Base-by-base conservation (phyloP, 2,797 vertebrate genomes). In the Falco rusticolus region DNA sequence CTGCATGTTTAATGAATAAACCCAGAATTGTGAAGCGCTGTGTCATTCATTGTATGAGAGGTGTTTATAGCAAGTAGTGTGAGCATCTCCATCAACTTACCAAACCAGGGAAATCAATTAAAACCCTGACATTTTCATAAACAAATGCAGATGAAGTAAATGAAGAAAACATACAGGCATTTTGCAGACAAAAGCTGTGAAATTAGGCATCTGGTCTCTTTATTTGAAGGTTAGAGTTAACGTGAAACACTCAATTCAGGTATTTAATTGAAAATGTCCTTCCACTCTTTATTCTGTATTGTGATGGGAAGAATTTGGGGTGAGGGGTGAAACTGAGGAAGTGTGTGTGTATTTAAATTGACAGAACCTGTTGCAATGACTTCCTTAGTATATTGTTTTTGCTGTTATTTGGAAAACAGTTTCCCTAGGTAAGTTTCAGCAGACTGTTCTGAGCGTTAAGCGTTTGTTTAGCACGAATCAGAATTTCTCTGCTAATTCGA, bases 11-110 rank as follows among this genome's bases (percentile, higher is more conserved):
- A 45, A 25, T 13, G 25, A 72, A 28, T 19, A 16, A 80, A 20
- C 16, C 24, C n/a, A 34, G 6, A 26, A 69, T 34, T n/a, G 18
- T 6, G 8, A 18, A 19, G 11, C 31, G 47, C 39, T 22, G 3
- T 4, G 18, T 51, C 7, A 4, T 20, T 29, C 14, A 2, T 39
- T 3, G 0, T 21, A 3, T 10, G 37, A n/a, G 37, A 47, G 37
- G 41, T 14, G 66, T 66, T 56, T 15, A 11, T 4, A 53, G 43
- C 37, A 48, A 12, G 28, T 11, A 20, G 39, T 1, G 37, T 19
- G 63, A 82, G 57, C 51, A 34, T 48, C 72, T 66, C 43, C 33
- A 26, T 20, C 16, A 13, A 18, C 39, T n/a, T 26, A 4, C 3
- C 11, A 24, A 79, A 56, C 3, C 65, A 56, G 43, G 33, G 74